These are phyloP conservation scores for Anseranas semipalmata DNA, from an alignment of 2,113 vertebrate genomes.

Conservation along the genomic window DNA sequence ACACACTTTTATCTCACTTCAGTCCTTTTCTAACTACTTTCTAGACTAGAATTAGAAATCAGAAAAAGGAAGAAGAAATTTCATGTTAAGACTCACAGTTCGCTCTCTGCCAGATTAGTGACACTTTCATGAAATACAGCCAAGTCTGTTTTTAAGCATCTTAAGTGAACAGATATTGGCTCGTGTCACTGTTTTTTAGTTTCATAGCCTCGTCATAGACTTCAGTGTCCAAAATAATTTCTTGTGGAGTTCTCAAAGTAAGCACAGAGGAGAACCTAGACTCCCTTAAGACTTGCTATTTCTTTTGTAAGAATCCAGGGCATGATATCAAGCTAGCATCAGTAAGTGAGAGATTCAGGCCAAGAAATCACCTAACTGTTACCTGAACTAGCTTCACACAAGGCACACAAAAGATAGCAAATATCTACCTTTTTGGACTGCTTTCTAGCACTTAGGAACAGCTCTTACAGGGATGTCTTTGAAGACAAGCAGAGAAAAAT, in stretches of 20 bases:
- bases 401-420: not conserved
- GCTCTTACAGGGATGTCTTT: not conserved
- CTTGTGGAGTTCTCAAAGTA: not conserved
- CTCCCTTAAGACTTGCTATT: not conserved
- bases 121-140: not conserved
- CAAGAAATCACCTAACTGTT: not conserved
- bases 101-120: not conserved
- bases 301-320: not conserved
- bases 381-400: not conserved
- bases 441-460: not conserved
- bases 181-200: not conserved
- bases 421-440: not conserved
- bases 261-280: not conserved
- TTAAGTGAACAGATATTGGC: not conserved
- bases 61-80: not conserved
- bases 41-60: not conserved
- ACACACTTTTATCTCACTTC: not conserved
- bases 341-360: not conserved
- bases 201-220: not conserved
- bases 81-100: not conserved
- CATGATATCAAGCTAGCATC: not conserved
- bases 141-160: not conserved
- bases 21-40: not conserved
- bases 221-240: not conserved
- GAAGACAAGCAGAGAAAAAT: not conserved